These are phyloP conservation scores for Cercopithecus hamlyni DNA, from an alignment of 2,797 vertebrate genomes.

Conservation along the genomic window DNA sequence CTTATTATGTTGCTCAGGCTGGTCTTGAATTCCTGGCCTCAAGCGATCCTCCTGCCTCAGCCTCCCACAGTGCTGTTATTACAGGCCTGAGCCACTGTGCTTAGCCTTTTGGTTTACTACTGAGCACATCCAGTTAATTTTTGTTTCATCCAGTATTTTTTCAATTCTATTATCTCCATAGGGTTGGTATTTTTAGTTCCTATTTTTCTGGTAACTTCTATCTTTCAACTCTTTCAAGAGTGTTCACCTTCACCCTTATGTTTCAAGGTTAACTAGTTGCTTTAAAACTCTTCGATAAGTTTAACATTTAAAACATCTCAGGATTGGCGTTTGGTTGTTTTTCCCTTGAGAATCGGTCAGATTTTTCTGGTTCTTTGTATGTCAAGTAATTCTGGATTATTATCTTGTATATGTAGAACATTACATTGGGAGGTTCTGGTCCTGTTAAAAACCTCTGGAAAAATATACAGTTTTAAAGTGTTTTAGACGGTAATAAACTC, in stretches of 20 bases:
- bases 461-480: background rate
- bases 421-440: background rate
- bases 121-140: background rate
- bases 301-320: slow-evolving; percentile 18
- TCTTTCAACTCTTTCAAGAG: background rate
- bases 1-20: background rate
- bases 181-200: background rate
- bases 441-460: slow-evolving; percentile 1
- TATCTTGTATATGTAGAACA: background rate
- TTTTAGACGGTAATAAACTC: background rate
- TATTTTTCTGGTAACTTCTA: background rate
- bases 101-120: background rate
- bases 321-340: background rate
- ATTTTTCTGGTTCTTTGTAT: background rate
- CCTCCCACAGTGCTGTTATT: background rate
- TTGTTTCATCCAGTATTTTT: background rate
- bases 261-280: background rate
- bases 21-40: background rate
- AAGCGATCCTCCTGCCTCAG: background rate
- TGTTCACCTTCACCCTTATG: background rate
- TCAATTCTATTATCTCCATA: background rate
- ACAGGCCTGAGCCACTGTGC: background rate
- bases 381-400: background rate
- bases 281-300: slow-evolving; percentile 40
- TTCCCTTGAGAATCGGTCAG: background rate